Evolutionary conservation across 2,797 vertebrate species (phyloP).

Genomic region (Natrix natrix): DNA sequence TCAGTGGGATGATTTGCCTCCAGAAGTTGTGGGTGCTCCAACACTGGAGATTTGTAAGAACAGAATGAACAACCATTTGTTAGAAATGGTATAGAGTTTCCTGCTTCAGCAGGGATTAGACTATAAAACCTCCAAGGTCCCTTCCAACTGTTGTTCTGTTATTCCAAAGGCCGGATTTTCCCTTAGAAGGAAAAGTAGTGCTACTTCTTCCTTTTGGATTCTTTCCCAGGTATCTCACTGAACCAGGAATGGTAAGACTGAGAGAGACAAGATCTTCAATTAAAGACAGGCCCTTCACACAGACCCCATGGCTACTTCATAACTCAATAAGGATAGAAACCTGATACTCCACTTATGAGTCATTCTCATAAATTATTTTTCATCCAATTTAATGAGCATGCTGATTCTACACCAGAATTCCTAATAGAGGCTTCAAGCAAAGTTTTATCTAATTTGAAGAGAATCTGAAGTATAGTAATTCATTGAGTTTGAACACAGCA

Average conservation of each 20-base stretch:
- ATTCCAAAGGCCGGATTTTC: not conserved
- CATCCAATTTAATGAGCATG: not conserved
- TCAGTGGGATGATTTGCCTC: not conserved
- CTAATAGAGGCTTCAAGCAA: not conserved
- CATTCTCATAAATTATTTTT: not conserved
- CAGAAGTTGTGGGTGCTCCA: not conserved
- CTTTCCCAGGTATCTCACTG: not conserved
- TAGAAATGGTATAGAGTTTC: not conserved
- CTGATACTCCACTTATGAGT: not conserved
- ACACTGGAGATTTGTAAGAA: not conserved
- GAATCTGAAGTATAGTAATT: not conserved
- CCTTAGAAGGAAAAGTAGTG: not conserved
- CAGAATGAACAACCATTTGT: not conserved
- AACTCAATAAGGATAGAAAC: not conserved
- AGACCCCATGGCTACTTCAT: not conserved
- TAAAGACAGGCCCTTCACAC: not conserved
- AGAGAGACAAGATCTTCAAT: not conserved
- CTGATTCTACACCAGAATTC: not conserved
- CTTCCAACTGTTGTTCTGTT: not conserved
- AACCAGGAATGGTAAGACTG: not conserved
- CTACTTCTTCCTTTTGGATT: not conserved
- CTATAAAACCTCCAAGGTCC: not conserved
- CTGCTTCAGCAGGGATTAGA: not conserved
- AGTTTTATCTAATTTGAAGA: not conserved
- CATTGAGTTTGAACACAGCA: not conserved